Evolutionary conservation across 2,113 vertebrate species (phyloP).

Genomic region (Nannobrachium achirus): DNA sequence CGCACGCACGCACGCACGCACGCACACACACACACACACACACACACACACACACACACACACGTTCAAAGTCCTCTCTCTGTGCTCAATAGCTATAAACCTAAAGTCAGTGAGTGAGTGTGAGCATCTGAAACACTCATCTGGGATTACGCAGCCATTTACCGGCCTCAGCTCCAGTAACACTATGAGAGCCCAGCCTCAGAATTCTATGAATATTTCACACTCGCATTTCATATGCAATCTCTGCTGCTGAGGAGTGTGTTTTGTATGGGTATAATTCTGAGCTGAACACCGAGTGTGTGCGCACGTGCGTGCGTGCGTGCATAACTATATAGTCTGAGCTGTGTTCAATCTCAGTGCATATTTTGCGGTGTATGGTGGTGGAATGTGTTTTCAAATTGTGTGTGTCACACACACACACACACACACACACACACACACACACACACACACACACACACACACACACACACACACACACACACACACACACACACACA

Average conservation of each 20-base stretch:
- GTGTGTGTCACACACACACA: conserved; percentile 1
- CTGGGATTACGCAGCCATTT: conserved; percentile 73
- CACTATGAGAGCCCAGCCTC: conserved; percentile 57
- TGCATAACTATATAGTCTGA: no score
- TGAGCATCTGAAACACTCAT: conserved; percentile 62
- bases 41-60: conserved; percentile 17
- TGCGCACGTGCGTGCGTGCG: neutral
- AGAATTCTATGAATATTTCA: conserved; percentile 76
- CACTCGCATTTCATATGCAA: conserved; percentile 69
- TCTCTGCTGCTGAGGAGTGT: conserved; percentile 60
- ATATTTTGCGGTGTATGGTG: neutral
- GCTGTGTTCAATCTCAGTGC: conserved; percentile 31
- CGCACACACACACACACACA: conserved; percentile 11
- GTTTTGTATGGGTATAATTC: conserved; percentile 44
- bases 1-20: conserved; percentile 21
- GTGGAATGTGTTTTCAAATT: conserved; percentile 11
- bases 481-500: no score
- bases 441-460: no score
- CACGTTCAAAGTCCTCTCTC: conserved; percentile 22
- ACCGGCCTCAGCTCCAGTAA: conserved; percentile 68
- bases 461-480: no score
- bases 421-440: conserved; percentile 11
- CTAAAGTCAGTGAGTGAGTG: conserved; percentile 43
- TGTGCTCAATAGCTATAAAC: conserved; percentile 52
- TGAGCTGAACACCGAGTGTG: conserved; percentile 6